Base-by-base conservation (phyloP, 2,113 vertebrate genomes). In the Oryzias javanicus region DNA sequence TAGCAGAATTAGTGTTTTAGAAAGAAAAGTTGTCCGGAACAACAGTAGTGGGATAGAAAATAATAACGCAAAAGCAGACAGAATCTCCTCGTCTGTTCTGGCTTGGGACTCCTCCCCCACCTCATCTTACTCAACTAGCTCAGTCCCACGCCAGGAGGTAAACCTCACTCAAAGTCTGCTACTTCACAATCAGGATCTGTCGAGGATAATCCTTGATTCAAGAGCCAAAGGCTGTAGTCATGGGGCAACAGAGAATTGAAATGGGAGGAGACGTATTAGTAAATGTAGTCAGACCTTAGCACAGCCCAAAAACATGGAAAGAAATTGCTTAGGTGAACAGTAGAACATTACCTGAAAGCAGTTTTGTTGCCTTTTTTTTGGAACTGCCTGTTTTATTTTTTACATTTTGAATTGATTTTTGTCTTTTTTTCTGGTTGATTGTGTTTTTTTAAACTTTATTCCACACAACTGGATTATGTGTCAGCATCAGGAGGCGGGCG, bases 191-290 rank as follows among this genome's bases (percentile, higher is more conserved):
- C 86, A 86, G 88, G 66, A 76, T 60, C 67, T 54, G 51, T 45
- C 41, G 4, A n/a, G 70, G 84, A 82, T 91, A 86, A 92, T 88
- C 86, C 85, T 58, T 42, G 65, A 62, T 73, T 61, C 51, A 42
- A 53, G 64, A 1, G 42, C 53, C 63, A 29, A 68, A 63, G 41
- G 25, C 48, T 18, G 40, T 18, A 24, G 25, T 60, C 48, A 56
- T 5, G 10, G 8, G 20, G 56, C 50, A 16, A 41, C 18, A 40
- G 16, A 25, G 49, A 76, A 57, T 64, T 55, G 27, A 22, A 22
- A 22, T 14, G 45, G 55, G 57, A 12, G 35, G 35, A 35, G 54
- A 14, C 35, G 56, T 41, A 35, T 62, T 56, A 57, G 53, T 54
- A 52, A 69, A 67, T 75, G 52, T 42, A 25, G 18, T 22, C 18